Base-by-base conservation (phyloP, 2,797 vertebrate species). In the Botia kubotai region DNA sequence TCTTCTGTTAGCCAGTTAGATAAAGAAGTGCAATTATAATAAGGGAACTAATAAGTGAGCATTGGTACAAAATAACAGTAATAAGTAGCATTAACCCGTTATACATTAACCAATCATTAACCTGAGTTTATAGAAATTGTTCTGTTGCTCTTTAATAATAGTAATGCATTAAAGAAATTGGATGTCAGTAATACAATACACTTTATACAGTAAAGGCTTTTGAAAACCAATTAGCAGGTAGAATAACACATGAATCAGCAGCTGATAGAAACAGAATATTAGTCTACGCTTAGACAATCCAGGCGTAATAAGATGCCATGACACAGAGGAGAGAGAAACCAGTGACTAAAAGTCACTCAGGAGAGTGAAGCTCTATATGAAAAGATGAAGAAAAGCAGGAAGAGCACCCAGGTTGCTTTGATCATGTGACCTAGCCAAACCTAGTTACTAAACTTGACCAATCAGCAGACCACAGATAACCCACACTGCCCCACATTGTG, bases 361-460 rank as follows among this genome's bases (percentile, higher is more conserved):
- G 1, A 55, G 1, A 1, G n/a, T 55, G 8, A 5, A 17, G 55
- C 55, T 57, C 2, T 21, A 57, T 8, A 21, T 21, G 7, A 21
- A 57, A 57, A 10, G 53, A 14, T 14, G 4, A 33, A 5, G 14
- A 19, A 19, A 57, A 21, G 19, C 17, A 55, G 17, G 14, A 14
- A 58, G 57, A 12, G 19, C 57, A 58, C 19, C 55, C 8, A 12
- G 10, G 43, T 46, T 46, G 43, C 43, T 46, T 46, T 52, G 68
- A 33, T 26, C 66, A 52, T 43, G 63, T 66, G 33, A 66, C 33
- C 17, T 36, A 6, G 29, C 43, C 62, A n/a, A 33, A 78, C 53
- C 36, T 29, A 19, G 21, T 48, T 60, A 70, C 43, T 52, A 23
- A 78, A 71, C 62, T 69, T 69, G 75, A 19, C 19, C 65, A 46